Conservation (phyloP, 2,888 invertebrate species). For the Agrochola lychnidis region DNA sequence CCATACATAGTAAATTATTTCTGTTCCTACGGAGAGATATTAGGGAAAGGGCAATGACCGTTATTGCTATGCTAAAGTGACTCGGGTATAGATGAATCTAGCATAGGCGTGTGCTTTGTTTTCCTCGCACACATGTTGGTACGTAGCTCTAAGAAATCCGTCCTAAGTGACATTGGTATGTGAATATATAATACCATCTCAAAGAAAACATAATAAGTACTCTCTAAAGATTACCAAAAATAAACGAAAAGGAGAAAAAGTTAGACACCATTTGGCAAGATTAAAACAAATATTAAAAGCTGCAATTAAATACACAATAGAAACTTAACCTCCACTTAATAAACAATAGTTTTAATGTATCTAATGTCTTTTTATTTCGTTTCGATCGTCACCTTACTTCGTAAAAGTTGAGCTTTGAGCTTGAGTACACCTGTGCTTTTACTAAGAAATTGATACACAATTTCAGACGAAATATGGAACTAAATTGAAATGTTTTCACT, state of each 20-base stretch:
- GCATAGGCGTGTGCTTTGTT: neutral
- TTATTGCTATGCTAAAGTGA: too few relatives aligned
- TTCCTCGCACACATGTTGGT: too few relatives aligned
- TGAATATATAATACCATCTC: neutral
- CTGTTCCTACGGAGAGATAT: too few relatives aligned
- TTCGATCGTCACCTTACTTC: conserved; percentile 18
- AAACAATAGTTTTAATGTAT: conserved; percentile 32
- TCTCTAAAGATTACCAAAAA: neutral
- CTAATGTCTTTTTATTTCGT: conserved; percentile 47
- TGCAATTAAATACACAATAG: conserved; percentile 47
- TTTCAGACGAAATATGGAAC: neutral
- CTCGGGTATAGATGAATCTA: neutral
- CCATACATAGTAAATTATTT: too few relatives aligned
- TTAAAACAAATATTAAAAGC: conserved; percentile 44
- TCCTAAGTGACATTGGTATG: neutral
- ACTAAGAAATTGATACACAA: neutral
- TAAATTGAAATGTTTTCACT: neutral
- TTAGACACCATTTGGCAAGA: conserved; percentile 56
- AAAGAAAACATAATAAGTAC: neutral
- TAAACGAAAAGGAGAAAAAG: conserved; percentile 12
- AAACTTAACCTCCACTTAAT: conserved; percentile 52
- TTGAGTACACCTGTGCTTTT: neutral
- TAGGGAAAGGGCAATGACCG: too few relatives aligned
- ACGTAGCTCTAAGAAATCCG: neutral
- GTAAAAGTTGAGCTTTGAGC: neutral